Evolutionary conservation across 53 echinoderm and acorn worm species (phyloP).

Genomic region (Henricia sp.): DNA sequence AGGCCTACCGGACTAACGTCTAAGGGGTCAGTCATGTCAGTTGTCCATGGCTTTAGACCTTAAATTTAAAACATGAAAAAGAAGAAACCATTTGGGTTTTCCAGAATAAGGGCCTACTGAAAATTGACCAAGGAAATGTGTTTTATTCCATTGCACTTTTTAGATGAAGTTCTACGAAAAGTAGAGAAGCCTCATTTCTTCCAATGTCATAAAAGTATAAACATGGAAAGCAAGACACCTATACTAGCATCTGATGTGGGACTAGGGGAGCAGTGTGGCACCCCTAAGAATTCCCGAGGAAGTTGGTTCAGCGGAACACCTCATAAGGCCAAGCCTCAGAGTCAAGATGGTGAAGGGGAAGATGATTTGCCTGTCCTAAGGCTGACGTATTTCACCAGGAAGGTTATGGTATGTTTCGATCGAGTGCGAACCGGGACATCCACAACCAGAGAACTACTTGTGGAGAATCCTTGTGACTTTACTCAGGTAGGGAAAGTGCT

Average conservation of each 20-base stretch:
- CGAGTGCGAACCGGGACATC: conserved; percentile 71
- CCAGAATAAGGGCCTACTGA: neutral
- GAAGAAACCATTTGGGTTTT: neutral
- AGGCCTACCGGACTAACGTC: too few relatives aligned
- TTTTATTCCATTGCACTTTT: neutral
- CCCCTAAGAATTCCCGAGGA: conserved; percentile 65
- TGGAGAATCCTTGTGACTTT: conserved; percentile 89
- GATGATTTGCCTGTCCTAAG: conserved; percentile 74
- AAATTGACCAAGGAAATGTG: neutral
- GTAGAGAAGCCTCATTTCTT: neutral
- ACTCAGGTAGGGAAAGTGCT: too few relatives aligned
- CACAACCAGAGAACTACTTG: conserved; percentile 60
- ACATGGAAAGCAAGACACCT: conserved; percentile 20
- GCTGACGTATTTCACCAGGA: conserved; percentile 95
- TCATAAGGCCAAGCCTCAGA: conserved; percentile 60
- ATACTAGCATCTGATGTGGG: conserved; percentile 57
- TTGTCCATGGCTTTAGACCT: neutral
- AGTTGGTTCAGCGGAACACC: conserved; percentile 85
- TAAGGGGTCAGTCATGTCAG: too few relatives aligned
- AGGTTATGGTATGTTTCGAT: conserved; percentile 92
- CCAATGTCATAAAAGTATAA: neutral
- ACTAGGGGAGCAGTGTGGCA: conserved; percentile 23
- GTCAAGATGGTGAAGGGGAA: neutral
- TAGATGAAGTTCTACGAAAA: neutral
- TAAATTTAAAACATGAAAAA: neutral